Conservation (phyloP, 2,797 vertebrate genomes). For the Mus spretus region DNA sequence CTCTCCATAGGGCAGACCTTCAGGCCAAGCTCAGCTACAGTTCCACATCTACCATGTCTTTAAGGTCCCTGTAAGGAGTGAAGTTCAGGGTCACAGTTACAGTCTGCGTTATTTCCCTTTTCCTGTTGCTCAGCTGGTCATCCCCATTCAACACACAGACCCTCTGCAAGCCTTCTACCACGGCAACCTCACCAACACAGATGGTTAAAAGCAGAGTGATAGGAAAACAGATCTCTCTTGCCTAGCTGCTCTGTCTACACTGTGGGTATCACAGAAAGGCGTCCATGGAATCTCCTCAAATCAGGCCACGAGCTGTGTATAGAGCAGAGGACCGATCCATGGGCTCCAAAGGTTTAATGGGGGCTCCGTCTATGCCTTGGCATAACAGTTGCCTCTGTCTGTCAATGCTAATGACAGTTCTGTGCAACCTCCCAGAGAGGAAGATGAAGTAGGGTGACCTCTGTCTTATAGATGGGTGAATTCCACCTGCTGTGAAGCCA, state of each 20-base stretch:
- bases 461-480: not conserved
- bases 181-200: not conserved
- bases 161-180: not conserved
- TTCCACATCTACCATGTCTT: not conserved
- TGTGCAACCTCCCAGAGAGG: not conserved
- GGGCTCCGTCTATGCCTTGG: no score
- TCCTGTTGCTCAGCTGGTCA: not conserved
- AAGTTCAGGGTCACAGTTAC: not conserved
- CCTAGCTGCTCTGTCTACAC: not conserved
- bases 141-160: not conserved
- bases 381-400: not conserved
- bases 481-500: not conserved
- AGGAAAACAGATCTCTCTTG: not conserved
- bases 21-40: not conserved
- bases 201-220: no score
- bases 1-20: not conserved
- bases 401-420: not conserved
- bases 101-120: not conserved
- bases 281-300: not conserved
- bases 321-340: not conserved
- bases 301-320: not conserved
- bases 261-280: not conserved
- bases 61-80: not conserved
- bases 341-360: no score
- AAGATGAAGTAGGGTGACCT: not conserved